Evolutionary conservation across 2,888 invertebrate species (phyloP), one percentile per base, ranked within the genome.

Genomic region (Megalurothrips usitatus): DNA sequence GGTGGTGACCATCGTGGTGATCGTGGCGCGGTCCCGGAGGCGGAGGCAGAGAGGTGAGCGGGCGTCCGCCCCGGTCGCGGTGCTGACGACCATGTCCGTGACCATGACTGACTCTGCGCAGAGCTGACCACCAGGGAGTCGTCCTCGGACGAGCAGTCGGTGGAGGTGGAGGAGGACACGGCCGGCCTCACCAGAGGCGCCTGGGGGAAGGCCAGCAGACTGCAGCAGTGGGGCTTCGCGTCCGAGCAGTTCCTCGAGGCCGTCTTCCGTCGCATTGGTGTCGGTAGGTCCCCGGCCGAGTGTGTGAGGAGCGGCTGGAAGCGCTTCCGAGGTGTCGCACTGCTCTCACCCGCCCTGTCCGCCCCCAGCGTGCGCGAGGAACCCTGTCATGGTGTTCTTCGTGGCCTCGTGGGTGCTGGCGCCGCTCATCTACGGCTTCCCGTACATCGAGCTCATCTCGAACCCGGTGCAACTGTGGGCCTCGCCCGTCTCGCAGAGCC

Each of bases 401-500:
- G 82, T 92, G 12, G 90, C 91, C 43, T 89, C 92, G 0, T 91
- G 93, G 88, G 81, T 92, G 0, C 88, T 92, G 47, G 85, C 92
- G 11, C 89, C 88, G 0, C 87, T 95, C 82, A 88, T 91, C 6
- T 91, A 90, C 83, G 97, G 97, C n/a, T 88, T 93, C 14, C 82
- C 88, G 0, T 88, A 88, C 81, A 87, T 97, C 83, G 87, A 91
- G 82, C 90, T 98, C 0, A 96, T 95, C 0, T 93, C 96, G 0
- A 92, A 97, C 86, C 98, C 98, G 0, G 92, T 97, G 1, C 94
- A 98, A 86, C 90, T 99, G 78, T 99, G 99, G 99, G 96, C 98
- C 0, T 90, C 96, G 0, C 93, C 95, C 1, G 87, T 89, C 47
- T 96, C 96, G 84, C 89, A 91, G 82, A 94, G 96, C 58, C 90